Evolutionary conservation across 2,797 vertebrate species (phyloP).

Genomic region (Falco columbarius): DNA sequence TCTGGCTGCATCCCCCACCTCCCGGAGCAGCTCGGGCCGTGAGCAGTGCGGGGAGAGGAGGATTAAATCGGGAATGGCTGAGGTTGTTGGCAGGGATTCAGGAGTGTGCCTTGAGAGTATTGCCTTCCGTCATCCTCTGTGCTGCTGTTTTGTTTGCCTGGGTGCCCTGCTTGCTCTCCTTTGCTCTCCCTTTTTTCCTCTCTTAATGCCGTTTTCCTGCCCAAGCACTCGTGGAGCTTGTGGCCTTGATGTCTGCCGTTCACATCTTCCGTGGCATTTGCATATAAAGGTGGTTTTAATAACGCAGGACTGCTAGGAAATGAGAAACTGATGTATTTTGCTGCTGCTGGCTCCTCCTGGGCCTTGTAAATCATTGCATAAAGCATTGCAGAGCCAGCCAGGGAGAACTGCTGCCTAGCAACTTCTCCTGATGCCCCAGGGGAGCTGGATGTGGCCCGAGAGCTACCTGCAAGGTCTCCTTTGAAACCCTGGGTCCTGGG

Average conservation of each 20-base stretch:
- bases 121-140: neutral
- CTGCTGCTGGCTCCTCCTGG: constrained; percentile 35
- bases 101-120: neutral
- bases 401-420: constrained; percentile 52
- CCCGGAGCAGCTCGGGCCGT: neutral
- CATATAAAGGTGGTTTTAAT: constrained; percentile 21
- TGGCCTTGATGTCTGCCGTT: neutral
- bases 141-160: fast-evolving
- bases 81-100: neutral
- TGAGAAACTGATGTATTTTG: constrained; percentile 64
- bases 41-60: neutral
- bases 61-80: fast-evolving
- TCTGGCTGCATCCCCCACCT: fast-evolving
- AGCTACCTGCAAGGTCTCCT: constrained; percentile 15
- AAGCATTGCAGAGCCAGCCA: constrained; percentile 35
- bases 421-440: neutral
- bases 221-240: fast-evolving
- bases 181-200: neutral
- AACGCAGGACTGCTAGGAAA: neutral
- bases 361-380: constrained; percentile 46
- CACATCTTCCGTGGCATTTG: neutral
- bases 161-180: neutral
- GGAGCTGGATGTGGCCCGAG: neutral
- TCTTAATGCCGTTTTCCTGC: neutral
- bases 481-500: neutral